Conservation (phyloP, 2,113 vertebrate species). For the Hyaena hyaena region DNA sequence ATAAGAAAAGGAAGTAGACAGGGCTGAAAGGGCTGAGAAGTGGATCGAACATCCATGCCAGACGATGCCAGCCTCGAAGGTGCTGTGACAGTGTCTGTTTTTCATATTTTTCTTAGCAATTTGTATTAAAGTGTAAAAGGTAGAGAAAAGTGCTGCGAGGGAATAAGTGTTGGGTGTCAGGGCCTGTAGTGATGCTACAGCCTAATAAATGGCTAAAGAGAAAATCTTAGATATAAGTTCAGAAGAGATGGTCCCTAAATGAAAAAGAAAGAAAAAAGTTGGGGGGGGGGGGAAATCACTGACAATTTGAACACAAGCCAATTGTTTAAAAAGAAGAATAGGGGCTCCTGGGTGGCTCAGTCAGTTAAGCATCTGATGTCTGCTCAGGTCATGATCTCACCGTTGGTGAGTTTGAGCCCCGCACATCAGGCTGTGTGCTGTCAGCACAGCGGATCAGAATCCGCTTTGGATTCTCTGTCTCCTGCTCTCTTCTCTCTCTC, state of each 20-base stretch:
- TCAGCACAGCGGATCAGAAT: too few species aligned
- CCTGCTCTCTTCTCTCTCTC: too few species aligned
- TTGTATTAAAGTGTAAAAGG: not conserved
- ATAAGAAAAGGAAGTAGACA: not conserved
- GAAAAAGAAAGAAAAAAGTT: not conserved
- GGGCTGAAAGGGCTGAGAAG: not conserved
- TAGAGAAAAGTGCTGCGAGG: not conserved
- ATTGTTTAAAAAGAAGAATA: not conserved
- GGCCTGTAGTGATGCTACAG: not conserved
- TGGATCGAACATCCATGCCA: too few species aligned
- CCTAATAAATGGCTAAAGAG: not conserved
- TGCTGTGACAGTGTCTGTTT: not conserved
- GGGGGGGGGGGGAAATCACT: fast-evolving
- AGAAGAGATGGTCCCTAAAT: not conserved
- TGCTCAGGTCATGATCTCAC: too few species aligned
- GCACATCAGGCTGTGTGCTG: too few species aligned
- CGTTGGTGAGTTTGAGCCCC: too few species aligned
- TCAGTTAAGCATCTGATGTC: too few species aligned
- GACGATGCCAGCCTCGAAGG: not conserved
- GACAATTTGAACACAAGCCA: not conserved
- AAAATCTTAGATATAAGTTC: not conserved
- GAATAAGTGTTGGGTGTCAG: too few species aligned
- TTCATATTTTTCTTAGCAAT: not conserved
- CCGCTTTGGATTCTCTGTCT: too few species aligned
- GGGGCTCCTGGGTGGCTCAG: too few species aligned